Evolutionary conservation across 2,888 invertebrate genomes (phyloP).

Genomic region (Stegana nigrithorax): DNA sequence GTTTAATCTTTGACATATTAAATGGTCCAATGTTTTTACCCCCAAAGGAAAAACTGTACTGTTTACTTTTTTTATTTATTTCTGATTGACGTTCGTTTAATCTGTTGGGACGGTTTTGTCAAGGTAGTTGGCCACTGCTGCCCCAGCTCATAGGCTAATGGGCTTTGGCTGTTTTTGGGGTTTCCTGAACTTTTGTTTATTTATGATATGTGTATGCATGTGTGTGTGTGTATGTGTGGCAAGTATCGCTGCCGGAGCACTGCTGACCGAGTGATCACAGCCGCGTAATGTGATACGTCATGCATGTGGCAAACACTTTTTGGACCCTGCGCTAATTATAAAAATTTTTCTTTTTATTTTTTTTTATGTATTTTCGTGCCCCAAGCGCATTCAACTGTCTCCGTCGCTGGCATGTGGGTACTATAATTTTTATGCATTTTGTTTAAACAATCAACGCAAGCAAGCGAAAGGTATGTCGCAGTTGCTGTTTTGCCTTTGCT

Average conservation of each 20-base stretch:
- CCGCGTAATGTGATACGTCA: not conserved
- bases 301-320: not conserved
- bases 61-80: not conserved
- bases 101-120: conserved; percentile 7
- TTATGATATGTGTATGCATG: not conserved
- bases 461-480: conserved; percentile 5
- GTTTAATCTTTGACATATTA: no score
- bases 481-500: not conserved
- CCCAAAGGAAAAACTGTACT: not conserved
- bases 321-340: conserved; percentile 9
- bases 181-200: no score
- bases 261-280: not conserved
- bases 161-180: conserved; percentile 44
- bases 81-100: no score
- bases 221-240: conserved; percentile 43
- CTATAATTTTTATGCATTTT: not conserved
- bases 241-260: no score
- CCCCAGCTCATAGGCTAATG: conserved; percentile 41
- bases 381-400: conserved; percentile 5
- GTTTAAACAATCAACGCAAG: not conserved
- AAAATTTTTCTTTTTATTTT: not conserved
- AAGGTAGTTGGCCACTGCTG: no score
- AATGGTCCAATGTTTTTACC: no score
- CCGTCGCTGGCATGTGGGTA: conserved; percentile 1
- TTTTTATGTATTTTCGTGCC: not conserved